phyloP scores from a whole-genome alignment of 2,888 invertebrate species.

The Rhagonycha fulva region DNA sequence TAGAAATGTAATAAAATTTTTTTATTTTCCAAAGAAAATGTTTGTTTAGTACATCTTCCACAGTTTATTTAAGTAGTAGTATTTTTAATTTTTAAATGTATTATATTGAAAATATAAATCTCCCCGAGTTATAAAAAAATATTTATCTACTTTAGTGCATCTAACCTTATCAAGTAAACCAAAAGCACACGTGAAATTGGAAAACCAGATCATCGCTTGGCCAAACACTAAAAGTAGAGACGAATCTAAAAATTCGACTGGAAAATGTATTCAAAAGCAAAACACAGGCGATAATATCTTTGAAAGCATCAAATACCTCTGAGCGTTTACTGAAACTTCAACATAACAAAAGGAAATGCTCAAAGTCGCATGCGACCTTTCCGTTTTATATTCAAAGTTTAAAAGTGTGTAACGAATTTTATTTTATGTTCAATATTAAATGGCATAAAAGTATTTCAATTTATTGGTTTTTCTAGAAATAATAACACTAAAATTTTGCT shows the following conservation, averaged over 20 bases:
- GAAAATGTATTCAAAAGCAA: constrained; percentile 28
- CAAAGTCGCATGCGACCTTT: constrained; percentile 21
- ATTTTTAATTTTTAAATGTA: not conserved
- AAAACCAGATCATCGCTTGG: constrained; percentile 25
- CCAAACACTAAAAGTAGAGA: constrained; percentile 25
- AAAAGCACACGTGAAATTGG: constrained; percentile 10
- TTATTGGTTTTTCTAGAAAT: not conserved
- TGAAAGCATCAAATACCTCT: constrained; percentile 28
- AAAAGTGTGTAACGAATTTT: not conserved
- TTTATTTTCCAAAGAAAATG: too few relatives aligned
- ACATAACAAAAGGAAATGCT: constrained; percentile 21
- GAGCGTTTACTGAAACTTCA: constrained; percentile 24
- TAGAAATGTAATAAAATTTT: not conserved
- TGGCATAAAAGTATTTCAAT: not conserved
- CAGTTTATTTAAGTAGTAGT: not conserved
- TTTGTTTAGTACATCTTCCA: not conserved
- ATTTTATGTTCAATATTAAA: not conserved
- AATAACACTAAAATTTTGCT: not conserved
- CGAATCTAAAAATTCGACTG: constrained; percentile 22
- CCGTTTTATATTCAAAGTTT: constrained; percentile 15
- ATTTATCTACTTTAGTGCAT: not conserved
- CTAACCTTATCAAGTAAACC: not conserved
- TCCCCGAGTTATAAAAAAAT: not conserved
- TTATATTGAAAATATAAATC: not conserved
- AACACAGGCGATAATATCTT: constrained; percentile 28